Evolutionary conservation across 2,888 invertebrate species (phyloP).

Genomic region (Malthinus flaveolus): DNA sequence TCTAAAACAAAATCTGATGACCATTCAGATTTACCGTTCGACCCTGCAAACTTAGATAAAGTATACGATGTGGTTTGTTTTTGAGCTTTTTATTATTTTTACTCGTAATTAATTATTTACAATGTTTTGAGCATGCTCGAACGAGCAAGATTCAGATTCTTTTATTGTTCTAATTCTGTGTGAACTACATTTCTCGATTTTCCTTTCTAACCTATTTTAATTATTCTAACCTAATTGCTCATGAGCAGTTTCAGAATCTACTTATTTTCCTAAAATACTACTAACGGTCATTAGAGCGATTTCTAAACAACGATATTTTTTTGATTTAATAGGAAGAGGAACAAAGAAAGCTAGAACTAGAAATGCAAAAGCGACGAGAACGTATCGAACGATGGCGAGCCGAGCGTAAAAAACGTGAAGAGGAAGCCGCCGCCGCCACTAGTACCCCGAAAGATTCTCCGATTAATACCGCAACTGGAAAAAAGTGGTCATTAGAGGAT

Average conservation of each 20-base stretch:
- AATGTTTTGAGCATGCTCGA: too few relatives aligned
- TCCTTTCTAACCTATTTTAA: too few relatives aligned
- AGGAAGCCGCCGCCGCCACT: constrained; percentile 70
- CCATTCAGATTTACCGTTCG: constrained; percentile 63
- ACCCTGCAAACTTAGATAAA: constrained; percentile 75
- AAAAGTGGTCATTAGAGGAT: constrained; percentile 95
- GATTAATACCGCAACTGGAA: constrained; percentile 56
- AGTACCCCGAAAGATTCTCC: constrained; percentile 71
- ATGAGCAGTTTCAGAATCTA: too few relatives aligned
- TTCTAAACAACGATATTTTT: too few relatives aligned
- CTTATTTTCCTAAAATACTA: too few relatives aligned
- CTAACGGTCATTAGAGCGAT: too few relatives aligned
- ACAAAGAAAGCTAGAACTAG: constrained; percentile 84
- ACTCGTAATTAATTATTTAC: too few relatives aligned
- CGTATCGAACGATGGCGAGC: constrained; percentile 96
- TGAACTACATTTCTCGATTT: too few relatives aligned
- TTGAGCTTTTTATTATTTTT: neutral
- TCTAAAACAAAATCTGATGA: constrained; percentile 60
- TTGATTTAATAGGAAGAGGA: constrained; percentile 73
- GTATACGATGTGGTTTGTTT: constrained; percentile 48
- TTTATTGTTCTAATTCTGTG: too few relatives aligned
- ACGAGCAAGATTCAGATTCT: too few relatives aligned
- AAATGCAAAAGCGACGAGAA: constrained; percentile 95
- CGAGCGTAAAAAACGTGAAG: constrained; percentile 85
- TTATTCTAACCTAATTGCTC: too few relatives aligned